Percentiles rank a stretch among this genome's conserved stretches.
Evolutionary conservation across 2,888 invertebrate species (phyloP).

Genomic region (Embidobia sp.): DNA sequence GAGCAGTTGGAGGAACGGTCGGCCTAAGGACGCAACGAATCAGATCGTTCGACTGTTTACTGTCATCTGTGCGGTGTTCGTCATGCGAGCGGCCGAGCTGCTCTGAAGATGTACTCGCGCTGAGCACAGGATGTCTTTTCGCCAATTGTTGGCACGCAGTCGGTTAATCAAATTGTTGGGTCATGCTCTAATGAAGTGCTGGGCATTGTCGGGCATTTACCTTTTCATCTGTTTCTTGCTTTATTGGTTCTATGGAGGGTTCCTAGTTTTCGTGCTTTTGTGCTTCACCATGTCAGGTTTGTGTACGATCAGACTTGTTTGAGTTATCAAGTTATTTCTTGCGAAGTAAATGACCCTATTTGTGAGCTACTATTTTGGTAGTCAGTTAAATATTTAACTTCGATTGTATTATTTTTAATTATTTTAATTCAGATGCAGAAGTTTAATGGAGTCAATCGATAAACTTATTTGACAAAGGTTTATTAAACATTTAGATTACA

Average conservation of each 20-base stretch:
- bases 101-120: neutral
- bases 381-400: too few species aligned
- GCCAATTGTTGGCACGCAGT: slow-evolving; percentile 72
- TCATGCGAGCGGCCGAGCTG: too few species aligned
- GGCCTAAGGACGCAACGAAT: too few species aligned
- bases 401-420: too few species aligned
- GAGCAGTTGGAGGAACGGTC: too few species aligned
- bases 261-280: slow-evolving; percentile 88
- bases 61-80: too few species aligned
- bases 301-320: slow-evolving; percentile 46
- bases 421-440: too few species aligned
- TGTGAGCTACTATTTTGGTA: too few species aligned
- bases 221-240: slow-evolving; percentile 88
- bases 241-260: slow-evolving; percentile 92
- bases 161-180: slow-evolving; percentile 82
- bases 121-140: slow-evolving; percentile 72
- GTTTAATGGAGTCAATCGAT: too few species aligned
- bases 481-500: too few species aligned
- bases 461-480: too few species aligned
- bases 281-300: slow-evolving; percentile 87
- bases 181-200: slow-evolving; percentile 86
- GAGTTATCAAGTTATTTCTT: neutral
- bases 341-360: slow-evolving; percentile 12
- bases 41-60: too few species aligned
- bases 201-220: slow-evolving; percentile 89